phyloP scores from a whole-genome alignment of 2,113 vertebrate species.

The Sialia sialis region DNA sequence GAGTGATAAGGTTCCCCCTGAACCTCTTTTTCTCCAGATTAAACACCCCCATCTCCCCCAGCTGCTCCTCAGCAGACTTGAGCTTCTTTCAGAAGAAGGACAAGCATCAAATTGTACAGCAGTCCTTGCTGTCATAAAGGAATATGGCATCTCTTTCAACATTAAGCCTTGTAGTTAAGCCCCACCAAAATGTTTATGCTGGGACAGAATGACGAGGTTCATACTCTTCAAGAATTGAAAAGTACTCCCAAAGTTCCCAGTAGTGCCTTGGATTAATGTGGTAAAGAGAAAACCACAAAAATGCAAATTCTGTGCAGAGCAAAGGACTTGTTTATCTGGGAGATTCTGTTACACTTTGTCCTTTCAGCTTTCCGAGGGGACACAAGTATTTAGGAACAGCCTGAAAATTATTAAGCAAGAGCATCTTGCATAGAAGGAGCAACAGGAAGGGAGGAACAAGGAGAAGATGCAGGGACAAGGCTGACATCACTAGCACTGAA shows the following conservation, averaged over 20 bases:
- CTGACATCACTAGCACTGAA: neutral
- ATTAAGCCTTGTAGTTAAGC: neutral
- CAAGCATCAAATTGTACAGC: too few relatives aligned
- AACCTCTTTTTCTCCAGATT: neutral
- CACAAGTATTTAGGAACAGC: neutral
- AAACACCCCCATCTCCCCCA: neutral
- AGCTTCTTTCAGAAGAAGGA: neutral
- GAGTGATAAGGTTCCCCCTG: rapidly evolving
- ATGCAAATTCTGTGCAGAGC: rapidly evolving
- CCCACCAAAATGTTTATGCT: neutral
- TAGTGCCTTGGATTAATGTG: neutral
- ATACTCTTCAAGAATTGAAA: neutral
- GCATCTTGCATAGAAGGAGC: neutral
- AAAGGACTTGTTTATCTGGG: neutral
- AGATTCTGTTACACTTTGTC: neutral
- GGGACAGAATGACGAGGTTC: rapidly evolving
- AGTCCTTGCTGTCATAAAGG: neutral
- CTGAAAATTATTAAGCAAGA: neutral
- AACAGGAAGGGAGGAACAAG: neutral
- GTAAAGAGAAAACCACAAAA: neutral
- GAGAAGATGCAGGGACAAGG: neutral
- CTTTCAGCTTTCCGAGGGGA: rapidly evolving
- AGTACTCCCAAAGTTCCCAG: neutral
- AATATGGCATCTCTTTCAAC: neutral
- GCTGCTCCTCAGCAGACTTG: neutral